Base-by-base conservation (phyloP, 2,797 vertebrate species). In the Sebastes minor region DNA sequence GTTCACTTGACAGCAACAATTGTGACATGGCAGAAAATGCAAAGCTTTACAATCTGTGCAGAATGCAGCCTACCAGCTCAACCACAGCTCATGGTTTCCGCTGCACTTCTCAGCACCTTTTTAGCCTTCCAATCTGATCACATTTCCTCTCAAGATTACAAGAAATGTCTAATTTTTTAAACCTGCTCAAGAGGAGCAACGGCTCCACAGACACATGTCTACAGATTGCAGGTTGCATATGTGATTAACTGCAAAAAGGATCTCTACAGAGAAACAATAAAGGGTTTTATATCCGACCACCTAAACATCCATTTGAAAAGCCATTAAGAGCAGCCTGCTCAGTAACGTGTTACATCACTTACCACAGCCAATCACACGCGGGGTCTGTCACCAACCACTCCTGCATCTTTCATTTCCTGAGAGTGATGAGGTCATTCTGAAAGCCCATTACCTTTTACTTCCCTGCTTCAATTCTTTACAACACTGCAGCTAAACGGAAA, bases 321-420 rank as follows among this genome's bases (percentile, higher is more conserved):
- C 96, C 96, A 95, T 93, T 96, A 96, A 96, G 91, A 90, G 95
- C 94, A 95, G 94, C 96, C 96, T 97, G 96, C 94, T 92, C 92
- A 35, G 94, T 96, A 98, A 97, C 96, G 95, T 96, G 96, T 98
- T 97, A 97, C 98, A 98, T 99, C 98, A 99, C 97, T 97, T 94
- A 96, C 95, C 96, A 94, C 96, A 97, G 96, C 98, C 98, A 99
- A 99, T 98, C 95, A 95, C 95, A 95, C 79, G 88, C 13, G 95
- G 94, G 96, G 94, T 96, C 95, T 96, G 96, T 97, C 97, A 96
- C 94, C 96, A 95, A 96, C 96, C 96, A 95, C 96, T 98, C 96
- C 96, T 95, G 97, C 94, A 94, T 94, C 88, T 91, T 91, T 91
- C 90, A 92, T 93, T 93, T 94, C 91, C 91, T 89, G 73, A 88